These are phyloP conservation scores for Peromyscus nudipes DNA, from an alignment of 2,797 vertebrate species.

Conservation along the genomic window DNA sequence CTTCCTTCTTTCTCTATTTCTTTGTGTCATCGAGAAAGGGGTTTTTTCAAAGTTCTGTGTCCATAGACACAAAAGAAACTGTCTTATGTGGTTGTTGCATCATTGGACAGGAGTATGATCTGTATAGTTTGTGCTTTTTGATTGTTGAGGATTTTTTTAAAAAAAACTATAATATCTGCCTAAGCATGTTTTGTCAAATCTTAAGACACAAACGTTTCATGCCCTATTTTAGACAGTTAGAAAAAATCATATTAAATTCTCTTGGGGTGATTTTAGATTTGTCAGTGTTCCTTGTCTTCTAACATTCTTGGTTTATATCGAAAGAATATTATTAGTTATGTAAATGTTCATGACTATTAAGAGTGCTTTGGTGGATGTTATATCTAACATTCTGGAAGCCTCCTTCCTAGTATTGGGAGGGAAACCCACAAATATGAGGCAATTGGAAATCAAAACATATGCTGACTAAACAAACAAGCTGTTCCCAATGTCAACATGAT, in stretches of 20 bases:
- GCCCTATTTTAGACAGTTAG: not conserved
- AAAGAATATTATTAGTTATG: not conserved
- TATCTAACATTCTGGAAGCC: not conserved
- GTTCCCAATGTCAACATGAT: not conserved
- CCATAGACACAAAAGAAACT: not conserved
- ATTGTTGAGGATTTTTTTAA: not conserved
- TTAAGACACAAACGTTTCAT: not conserved
- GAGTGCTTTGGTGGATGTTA: not conserved
- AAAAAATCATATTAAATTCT: slow-evolving; percentile 33
- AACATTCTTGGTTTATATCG: not conserved
- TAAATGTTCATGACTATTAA: not conserved
- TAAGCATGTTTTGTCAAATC: not conserved
- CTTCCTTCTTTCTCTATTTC: slow-evolving; percentile 51
- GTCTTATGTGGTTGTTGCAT: not conserved
- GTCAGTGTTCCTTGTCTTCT: not conserved
- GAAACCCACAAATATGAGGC: not conserved
- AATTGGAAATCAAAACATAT: not conserved
- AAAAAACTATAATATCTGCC: not conserved
- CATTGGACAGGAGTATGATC: not conserved
- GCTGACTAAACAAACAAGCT: not conserved
- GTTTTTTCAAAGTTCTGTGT: slow-evolving; percentile 16
- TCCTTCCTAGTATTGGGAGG: not conserved
- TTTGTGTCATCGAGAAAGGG: not conserved
- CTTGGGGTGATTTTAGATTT: not conserved
- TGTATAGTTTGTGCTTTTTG: slow-evolving; percentile 30